Evolutionary conservation across 2,797 vertebrate species (phyloP), one percentile per base, ranked within the genome.

Genomic region (Petrocephalus sullivani): DNA sequence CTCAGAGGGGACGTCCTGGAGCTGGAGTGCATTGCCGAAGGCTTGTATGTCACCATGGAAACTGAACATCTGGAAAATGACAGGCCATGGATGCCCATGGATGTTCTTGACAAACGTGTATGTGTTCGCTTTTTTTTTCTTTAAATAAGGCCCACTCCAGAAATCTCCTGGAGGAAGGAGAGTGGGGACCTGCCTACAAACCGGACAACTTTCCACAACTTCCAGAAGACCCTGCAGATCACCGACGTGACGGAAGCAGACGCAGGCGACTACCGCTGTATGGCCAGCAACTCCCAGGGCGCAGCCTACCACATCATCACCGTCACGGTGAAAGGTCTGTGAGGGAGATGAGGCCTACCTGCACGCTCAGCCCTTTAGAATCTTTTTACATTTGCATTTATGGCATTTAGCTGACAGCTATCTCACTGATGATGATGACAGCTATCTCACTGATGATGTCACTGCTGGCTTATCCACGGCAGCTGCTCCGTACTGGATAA

Each of bases 401-500:
- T 28, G 28, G 28, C 28, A 28, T 28, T 28, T 28, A 28, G 28
- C 28, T 28, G 28, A 28, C 28, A 28, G 28, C 28, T 28, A 28
- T 28, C 28, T 28, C 28, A 28, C 28, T 28, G 28, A 28, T 28
- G 28, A 28, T 28, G 28, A 28, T 28, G 28, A 28, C 28, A 28
- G 28, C 28, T 28, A 28, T 28, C 57, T 87, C 84, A 23, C 9
- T 85, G 23, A 88, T 41, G 57, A 58, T 12, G 4, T 83, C n/a
- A 53, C 21, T 21, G 23, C 81, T 88, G 56, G n/a, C 58, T 85
- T 75, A 19, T 86, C 6, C 67, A 46, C 3, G 28, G 46, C 91
- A 99, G 98, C 98, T 90, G 96, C 98, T 90, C 98, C 98, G 1
- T 99, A 98, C 93, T 99, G 98, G 98, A 96, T 99, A 93, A 96